Conservation (phyloP, 2,888 invertebrate species). For the Microchrysa polita region DNA sequence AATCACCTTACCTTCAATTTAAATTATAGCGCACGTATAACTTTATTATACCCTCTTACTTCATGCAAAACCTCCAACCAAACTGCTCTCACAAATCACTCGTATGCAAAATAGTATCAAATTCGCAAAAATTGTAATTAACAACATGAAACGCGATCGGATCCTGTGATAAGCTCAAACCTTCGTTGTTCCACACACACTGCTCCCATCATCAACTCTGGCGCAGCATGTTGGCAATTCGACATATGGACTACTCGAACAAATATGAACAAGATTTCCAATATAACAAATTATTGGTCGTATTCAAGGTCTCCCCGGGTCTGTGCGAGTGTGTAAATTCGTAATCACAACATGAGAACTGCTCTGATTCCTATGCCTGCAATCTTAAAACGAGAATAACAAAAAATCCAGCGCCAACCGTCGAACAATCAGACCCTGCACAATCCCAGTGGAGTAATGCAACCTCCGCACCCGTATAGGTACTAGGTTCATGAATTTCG, state of each 20-base stretch:
- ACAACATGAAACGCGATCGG: constrained; percentile 36
- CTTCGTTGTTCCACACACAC: background rate
- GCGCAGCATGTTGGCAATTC: constrained; percentile 33
- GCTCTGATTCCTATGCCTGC: constrained; percentile 8
- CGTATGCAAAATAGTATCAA: constrained; percentile 11
- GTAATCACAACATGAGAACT: constrained; percentile 18
- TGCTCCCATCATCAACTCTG: background rate
- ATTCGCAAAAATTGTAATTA: constrained; percentile 39
- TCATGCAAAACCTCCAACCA: background rate
- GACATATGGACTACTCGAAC: background rate
- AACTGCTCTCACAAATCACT: constrained; percentile 14
- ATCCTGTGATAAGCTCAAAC: constrained; percentile 20
- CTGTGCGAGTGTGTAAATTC: constrained; percentile 3
- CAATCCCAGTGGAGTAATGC: background rate
- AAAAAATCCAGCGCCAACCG: background rate
- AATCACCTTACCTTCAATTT: background rate
- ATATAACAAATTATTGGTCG: constrained; percentile 33
- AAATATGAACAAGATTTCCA: constrained; percentile 39
- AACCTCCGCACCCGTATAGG: too few species aligned
- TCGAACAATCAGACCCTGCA: background rate
- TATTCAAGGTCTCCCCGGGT: background rate
- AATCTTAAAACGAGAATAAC: background rate
- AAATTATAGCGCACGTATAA: background rate
- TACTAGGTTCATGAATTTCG: background rate
- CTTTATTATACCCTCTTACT: constrained; percentile 14